These are phyloP conservation scores for Acholoe squamosa DNA, from an alignment of 2,888 invertebrate species.

Conservation along the genomic window DNA sequence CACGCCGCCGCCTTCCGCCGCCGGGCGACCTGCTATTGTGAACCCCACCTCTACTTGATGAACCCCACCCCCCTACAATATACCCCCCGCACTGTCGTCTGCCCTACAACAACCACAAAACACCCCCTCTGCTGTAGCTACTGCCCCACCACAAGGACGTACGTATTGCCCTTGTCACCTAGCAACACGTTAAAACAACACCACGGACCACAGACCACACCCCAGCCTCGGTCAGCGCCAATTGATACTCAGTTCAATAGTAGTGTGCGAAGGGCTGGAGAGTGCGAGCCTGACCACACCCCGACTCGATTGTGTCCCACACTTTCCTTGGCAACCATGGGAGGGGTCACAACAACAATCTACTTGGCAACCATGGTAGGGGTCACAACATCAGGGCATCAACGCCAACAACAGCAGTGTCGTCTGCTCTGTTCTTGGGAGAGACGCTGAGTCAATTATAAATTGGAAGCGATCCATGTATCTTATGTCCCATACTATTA, in stretches of 20 bases:
- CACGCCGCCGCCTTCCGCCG: conserved; percentile 1
- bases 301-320: neutral
- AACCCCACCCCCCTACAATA: conserved; percentile 25
- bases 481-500: too few relatives aligned
- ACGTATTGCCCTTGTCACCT: neutral
- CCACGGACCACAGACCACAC: too few relatives aligned
- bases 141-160: neutral
- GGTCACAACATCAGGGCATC: neutral
- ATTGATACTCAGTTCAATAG: too few relatives aligned
- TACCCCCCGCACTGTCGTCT: neutral
- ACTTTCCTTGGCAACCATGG: too few relatives aligned
- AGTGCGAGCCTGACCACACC: too few relatives aligned
- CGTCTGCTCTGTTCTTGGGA: too few relatives aligned
- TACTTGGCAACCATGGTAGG: too few relatives aligned
- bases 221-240: too few relatives aligned
- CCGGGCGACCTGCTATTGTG: neutral
- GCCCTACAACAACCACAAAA: neutral
- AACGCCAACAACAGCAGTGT: neutral
- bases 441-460: too few relatives aligned
- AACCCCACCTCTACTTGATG: conserved; percentile 43
- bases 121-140: neutral
- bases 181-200: conserved; percentile 19
- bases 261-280: too few relatives aligned
- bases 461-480: too few relatives aligned
- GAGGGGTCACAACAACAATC: too few relatives aligned